Evolutionary conservation across 2,113 vertebrate genomes (phyloP).

Genomic region (Pollimyrus isidori): DNA sequence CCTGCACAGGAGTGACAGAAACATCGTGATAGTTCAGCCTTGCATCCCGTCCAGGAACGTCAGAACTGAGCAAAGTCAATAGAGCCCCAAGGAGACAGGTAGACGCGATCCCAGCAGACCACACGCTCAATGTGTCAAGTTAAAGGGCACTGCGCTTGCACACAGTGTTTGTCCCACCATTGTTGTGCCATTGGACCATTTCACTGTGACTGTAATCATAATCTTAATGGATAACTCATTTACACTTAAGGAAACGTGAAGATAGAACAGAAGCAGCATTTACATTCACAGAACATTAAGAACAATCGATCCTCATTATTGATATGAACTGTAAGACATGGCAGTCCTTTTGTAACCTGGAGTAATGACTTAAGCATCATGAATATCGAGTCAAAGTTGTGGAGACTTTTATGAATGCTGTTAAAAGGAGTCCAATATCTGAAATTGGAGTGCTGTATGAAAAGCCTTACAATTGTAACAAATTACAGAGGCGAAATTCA

Average conservation of each 20-base stretch:
- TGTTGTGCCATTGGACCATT: background rate
- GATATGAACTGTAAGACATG: background rate
- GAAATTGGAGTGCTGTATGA: background rate
- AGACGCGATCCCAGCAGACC: background rate
- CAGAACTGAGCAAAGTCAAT: background rate
- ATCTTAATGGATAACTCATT: background rate
- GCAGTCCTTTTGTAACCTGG: background rate
- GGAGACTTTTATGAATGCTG: background rate
- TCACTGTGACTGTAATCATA: background rate
- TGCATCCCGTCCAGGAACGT: background rate
- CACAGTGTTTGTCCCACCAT: background rate
- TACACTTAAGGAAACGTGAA: background rate
- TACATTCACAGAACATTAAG: background rate
- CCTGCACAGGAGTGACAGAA: background rate
- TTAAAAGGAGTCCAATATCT: background rate
- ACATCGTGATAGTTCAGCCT: background rate
- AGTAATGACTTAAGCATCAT: background rate
- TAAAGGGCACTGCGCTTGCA: background rate
- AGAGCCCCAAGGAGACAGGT: background rate
- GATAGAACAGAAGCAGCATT: background rate
- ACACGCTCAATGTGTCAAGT: background rate
- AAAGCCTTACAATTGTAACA: background rate
- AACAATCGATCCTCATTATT: background rate
- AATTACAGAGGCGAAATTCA: background rate
- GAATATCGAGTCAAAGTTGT: constrained; percentile 2